phyloP scores from a whole-genome alignment of 2,888 invertebrate species.

The Tenthredo amoena region DNA sequence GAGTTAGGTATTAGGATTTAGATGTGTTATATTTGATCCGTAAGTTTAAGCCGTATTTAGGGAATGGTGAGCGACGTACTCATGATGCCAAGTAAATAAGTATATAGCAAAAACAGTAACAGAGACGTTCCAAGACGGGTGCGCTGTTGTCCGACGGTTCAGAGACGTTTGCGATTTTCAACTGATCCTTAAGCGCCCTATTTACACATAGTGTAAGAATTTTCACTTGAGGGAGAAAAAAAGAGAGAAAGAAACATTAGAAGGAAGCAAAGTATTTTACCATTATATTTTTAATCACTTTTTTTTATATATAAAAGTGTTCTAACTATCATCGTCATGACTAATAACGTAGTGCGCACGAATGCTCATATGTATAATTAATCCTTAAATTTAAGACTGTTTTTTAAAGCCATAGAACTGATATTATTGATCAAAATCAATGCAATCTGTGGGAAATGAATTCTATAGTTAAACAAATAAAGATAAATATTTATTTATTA shows the following conservation, averaged over 20 bases:
- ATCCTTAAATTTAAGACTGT: constrained; percentile 71
- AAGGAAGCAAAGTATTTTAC: constrained; percentile 28
- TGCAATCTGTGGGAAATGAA: constrained; percentile 54
- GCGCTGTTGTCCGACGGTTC: constrained; percentile 62
- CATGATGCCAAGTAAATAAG: constrained; percentile 57
- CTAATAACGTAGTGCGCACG: constrained; percentile 55
- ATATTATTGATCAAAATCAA: constrained; percentile 68
- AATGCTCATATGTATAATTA: constrained; percentile 66
- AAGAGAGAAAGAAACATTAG: background rate
- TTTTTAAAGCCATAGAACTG: constrained; percentile 71
- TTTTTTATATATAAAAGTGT: background rate
- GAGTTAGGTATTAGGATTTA: constrained; percentile 64
- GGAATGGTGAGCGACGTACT: constrained; percentile 54
- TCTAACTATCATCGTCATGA: background rate
- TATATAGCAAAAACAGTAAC: constrained; percentile 57
- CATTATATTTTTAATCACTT: constrained; percentile 31
- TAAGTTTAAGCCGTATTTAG: constrained; percentile 53
- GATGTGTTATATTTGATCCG: constrained; percentile 49
- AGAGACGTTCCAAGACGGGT: constrained; percentile 66
- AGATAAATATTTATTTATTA: constrained; percentile 38
- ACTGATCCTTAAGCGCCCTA: constrained; percentile 60
- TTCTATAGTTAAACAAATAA: background rate
- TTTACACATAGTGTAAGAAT: constrained; percentile 19
- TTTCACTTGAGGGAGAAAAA: constrained; percentile 28
- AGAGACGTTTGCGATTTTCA: constrained; percentile 67